These are phyloP conservation scores for Phrynocephalus forsythii DNA, from an alignment of 2,797 vertebrate genomes.

Conservation along the genomic window DNA sequence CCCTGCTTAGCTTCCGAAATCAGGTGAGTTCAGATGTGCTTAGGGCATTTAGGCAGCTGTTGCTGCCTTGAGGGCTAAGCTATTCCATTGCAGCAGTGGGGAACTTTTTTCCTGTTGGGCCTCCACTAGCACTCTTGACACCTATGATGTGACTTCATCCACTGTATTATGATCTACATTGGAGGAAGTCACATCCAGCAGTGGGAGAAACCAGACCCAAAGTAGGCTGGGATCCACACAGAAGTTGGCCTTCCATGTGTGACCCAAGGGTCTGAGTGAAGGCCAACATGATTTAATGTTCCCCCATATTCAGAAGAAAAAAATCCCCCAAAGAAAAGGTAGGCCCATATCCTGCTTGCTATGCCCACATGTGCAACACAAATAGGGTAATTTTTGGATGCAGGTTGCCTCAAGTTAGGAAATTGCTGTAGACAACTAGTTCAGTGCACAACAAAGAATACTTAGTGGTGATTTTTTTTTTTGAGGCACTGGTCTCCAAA, in stretches of 20 bases:
- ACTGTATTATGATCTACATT: background rate
- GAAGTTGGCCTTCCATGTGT: no score
- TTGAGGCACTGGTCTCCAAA: no score
- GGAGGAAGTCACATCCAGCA: background rate
- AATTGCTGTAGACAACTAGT: no score
- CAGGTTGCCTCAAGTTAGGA: no score
- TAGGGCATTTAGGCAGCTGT: no score
- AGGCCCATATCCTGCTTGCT: no score
- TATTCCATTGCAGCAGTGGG: background rate
- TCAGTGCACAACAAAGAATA: no score
- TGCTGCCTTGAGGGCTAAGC: background rate
- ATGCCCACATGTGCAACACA: no score
- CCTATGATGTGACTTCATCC: background rate
- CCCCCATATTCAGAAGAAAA: background rate
- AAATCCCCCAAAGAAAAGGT: background rate
- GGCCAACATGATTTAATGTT: background rate
- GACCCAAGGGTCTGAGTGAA: background rate
- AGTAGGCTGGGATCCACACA: background rate
- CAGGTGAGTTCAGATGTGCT: no score
- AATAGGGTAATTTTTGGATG: no score
- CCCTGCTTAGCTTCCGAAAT: no score
- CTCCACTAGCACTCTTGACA: background rate
- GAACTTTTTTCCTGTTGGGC: background rate
- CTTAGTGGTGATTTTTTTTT: no score
- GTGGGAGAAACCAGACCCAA: background rate